Conservation (phyloP, 2,797 vertebrate species). For the Rhincodon typus region DNA sequence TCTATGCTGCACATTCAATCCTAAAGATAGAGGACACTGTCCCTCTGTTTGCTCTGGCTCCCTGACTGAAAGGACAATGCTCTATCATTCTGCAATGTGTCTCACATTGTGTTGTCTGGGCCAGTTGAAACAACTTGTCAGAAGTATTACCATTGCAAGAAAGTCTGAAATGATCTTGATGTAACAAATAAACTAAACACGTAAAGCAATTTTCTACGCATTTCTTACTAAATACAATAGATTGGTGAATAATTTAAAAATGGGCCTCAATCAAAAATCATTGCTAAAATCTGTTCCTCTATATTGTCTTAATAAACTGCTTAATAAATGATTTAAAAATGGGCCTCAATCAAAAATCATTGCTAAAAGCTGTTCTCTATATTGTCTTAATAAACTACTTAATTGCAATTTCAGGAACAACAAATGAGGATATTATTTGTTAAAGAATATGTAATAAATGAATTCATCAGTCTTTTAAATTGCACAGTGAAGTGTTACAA, state of each 20-base stretch:
- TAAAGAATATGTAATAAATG: not conserved
- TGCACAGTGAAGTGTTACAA: not conserved
- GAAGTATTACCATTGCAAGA: too few species aligned
- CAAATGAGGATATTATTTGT: not conserved
- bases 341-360: not conserved
- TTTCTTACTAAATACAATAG: not conserved
- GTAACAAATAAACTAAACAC: not conserved
- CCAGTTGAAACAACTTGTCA: not conserved
- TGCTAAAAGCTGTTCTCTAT: slow-evolving; percentile 12
- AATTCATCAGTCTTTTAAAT: not conserved
- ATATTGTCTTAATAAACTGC: slow-evolving; percentile 3
- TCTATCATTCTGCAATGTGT: too few species aligned
- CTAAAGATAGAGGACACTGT: not conserved
- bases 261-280: not conserved
- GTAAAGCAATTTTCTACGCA: not conserved
- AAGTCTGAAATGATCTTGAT: not conserved
- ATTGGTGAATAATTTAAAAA: not conserved
- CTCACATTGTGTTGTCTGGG: too few species aligned
- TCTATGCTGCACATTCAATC: not conserved
- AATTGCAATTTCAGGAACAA: not conserved
- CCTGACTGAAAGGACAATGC: not conserved
- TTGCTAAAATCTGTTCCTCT: slow-evolving; percentile 16
- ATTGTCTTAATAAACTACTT: not conserved
- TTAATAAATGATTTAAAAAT: not conserved
- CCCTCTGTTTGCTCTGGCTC: not conserved